Evolutionary conservation across 2,888 invertebrate genomes (phyloP), one percentile per base, ranked within the genome.

Genomic region (Coenonympha glycerion): DNA sequence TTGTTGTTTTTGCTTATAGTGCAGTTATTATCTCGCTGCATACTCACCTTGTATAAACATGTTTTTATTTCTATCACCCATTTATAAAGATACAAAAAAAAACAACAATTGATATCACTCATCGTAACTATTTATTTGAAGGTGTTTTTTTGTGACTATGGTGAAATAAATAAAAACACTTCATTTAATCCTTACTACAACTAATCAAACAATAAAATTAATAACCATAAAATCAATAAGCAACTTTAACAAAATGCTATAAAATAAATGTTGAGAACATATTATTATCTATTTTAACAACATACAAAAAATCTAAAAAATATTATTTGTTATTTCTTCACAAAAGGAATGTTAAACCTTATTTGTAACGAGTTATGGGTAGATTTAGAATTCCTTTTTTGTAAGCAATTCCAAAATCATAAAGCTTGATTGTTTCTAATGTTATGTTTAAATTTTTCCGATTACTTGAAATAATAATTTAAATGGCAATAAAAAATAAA

Each of bases 211-310:
- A 63, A 58, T 66, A n/a, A n/a, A n/a, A n/a, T n/a, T n/a, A 61
- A 58, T 66, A 22, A 36, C 11, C 19, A 37, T 13, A 65, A 63
- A 65, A 53, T 53, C 52, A 63, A 56, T 64, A 75, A 79, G 75
- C 76, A 63, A 71, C 68, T 55, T 64, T 62, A 73, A 73, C 65
- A 76, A 76, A 76, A 76, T 77, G 70, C 73, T 77, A 75, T 39
- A 64, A 60, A 53, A 57, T 66, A 68, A 71, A 68, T 68, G 65
- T 69, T 66, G 19, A 42, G 28, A 31, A 31, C 37, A 39, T 28
- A 16, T 48, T n/a, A 13, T 9, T 34, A 24, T 19, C 4, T 24
- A 3, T 9, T 19, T 64, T 52, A 58, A 55, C 55, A 51, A 52
- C 51, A 51, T 59, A 53, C 54, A 57, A 51, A 54, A 61, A 49